A percentile compares a stretch with the other conserved stretches of the same genome.
Evolutionary conservation across 2,797 vertebrate species (phyloP).

Genomic region (Thunnus albacares): DNA sequence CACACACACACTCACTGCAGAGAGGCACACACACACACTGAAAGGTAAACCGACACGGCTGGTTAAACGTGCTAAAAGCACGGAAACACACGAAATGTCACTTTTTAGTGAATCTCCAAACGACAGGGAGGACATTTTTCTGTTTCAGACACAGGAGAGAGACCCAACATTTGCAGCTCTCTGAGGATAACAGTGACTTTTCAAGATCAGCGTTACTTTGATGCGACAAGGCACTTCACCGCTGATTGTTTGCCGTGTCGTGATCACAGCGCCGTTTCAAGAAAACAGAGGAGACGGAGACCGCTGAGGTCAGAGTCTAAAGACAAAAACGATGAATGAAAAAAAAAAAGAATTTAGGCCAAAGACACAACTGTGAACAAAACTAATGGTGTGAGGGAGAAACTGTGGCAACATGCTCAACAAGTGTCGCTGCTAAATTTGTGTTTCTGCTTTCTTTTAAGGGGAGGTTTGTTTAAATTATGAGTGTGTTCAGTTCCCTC

Average conservation of each 20-base stretch:
- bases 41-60: not conserved
- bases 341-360: constrained; percentile 15
- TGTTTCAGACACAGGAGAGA: not conserved
- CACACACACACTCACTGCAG: not conserved
- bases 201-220: constrained; percentile 4
- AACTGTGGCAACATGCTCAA: not conserved
- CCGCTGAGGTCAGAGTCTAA: constrained; percentile 11
- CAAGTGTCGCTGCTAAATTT: not conserved
- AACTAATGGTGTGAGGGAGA: constrained; percentile 30
- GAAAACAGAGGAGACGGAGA: constrained; percentile 2
- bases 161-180: not conserved
- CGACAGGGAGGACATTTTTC: not conserved
- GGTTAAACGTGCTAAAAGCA: not conserved
- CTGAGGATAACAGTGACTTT: not conserved
- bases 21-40: not conserved
- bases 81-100: not conserved
- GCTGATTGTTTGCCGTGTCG: constrained; percentile 30
- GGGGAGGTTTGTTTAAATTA: not conserved
- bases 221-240: constrained; percentile 1
- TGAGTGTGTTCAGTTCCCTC: not conserved
- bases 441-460: not conserved
- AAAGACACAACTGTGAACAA: constrained; percentile 18
- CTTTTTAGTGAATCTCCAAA: not conserved
- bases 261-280: constrained; percentile 11
- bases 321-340: constrained; percentile 11